Base-by-base conservation (phyloP, 2,797 vertebrate genomes). In the Oreortyx pictus region DNA sequence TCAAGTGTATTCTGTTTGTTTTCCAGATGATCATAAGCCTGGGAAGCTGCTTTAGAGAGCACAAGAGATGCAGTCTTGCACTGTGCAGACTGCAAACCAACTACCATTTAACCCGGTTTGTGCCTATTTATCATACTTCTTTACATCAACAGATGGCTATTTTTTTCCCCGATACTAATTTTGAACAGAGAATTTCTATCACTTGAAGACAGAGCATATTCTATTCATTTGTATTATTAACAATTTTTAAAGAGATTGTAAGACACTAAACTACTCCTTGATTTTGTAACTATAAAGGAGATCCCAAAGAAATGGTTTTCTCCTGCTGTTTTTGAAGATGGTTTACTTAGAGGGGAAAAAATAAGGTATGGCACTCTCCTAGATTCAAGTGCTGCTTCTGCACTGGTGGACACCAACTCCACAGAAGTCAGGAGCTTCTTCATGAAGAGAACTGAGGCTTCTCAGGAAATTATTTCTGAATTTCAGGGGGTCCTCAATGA, bases 401-500 rank as follows among this genome's bases (percentile, higher is more conserved):
- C 39, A 79, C 23, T 62, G 50, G 25, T 14, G 57, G 52, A 60
- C 44, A 57, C 8, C 65, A 84, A 56, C 11, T 11, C 37, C 41
- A 61, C 22, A 71, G 71, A 82, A 88, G 14, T 1, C 60, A 25
- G 20, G 6, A 81, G 52, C n/a, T 64, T 16, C 18, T 81, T 81
- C 39, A 61, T 43, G 16, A 83, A 72, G 13, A 78, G 37, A 89
- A 64, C 15, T 29, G 15, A 85, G 11, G 24, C 73, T 9, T 74
- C 87, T 87, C 52, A 90, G 39, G n/a, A 67, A 85, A 52, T 76
- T 5, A 67, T 59, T 88, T 91, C 71, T 83, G 62, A 68, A 77
- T 81, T 81, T 89, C 37, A 65, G 65, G 80, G 70, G 82, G 47
- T 50, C 39, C 27, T 25, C 65, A 76, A 19, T 35, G 25, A 73